These are phyloP conservation scores for Abrostola triplasia DNA, from an alignment of 2,888 invertebrate genomes.

Conservation along the genomic window DNA sequence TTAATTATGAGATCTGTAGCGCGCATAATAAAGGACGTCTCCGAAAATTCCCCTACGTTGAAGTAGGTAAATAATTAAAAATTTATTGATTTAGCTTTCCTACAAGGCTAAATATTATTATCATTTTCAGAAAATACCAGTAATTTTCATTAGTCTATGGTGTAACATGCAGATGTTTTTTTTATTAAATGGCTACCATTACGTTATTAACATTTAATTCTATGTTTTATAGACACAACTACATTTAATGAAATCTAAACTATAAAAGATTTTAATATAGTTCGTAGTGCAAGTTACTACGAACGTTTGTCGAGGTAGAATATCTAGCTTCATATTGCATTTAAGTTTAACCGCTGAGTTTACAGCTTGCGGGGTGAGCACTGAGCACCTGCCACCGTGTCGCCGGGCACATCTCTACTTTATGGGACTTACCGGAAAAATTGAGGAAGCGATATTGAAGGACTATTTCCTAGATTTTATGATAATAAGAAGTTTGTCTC, in stretches of 20 bases:
- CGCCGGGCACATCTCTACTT: slow-evolving; percentile 29
- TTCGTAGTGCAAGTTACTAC: slow-evolving; percentile 9
- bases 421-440: slow-evolving; percentile 25
- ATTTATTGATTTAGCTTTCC: too few relatives aligned
- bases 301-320: slow-evolving; percentile 10
- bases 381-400: slow-evolving; percentile 9
- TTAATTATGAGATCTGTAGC: too few relatives aligned
- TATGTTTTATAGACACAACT: too few relatives aligned
- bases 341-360: slow-evolving; percentile 35
- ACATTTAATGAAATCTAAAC: too few relatives aligned
- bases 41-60: too few relatives aligned
- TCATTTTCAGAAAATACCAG: background rate
- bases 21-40: too few relatives aligned
- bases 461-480: background rate
- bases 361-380: slow-evolving; percentile 30
- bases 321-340: slow-evolving; percentile 25
- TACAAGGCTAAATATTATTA: background rate
- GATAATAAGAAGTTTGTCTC: background rate
- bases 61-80: too few relatives aligned
- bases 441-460: slow-evolving; percentile 13
- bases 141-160: too few relatives aligned
- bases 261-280: too few relatives aligned
- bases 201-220: too few relatives aligned
- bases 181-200: too few relatives aligned
- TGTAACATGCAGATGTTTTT: too few relatives aligned